phyloP scores from a whole-genome alignment of 2,113 vertebrate species.

The Indicator indicator region DNA sequence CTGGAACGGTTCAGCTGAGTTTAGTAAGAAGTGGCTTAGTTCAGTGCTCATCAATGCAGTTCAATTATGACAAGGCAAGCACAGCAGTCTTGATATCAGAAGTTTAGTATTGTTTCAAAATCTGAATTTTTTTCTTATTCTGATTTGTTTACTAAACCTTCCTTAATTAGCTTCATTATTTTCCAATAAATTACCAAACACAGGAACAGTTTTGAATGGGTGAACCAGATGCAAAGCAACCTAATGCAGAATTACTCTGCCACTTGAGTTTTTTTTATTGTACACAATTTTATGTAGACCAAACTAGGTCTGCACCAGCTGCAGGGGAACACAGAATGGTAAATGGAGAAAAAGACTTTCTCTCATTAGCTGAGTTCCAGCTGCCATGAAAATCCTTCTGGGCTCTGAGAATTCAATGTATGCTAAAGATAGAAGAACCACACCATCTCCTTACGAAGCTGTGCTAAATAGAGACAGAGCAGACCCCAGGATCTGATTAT shows the following conservation, averaged over 20 bases:
- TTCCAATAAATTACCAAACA: not conserved
- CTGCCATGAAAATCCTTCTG: not conserved
- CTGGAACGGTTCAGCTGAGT: not conserved
- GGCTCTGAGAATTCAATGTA: conserved; percentile 16
- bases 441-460: not conserved
- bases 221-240: not conserved
- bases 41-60: not conserved
- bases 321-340: not conserved
- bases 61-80: not conserved
- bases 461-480: not conserved
- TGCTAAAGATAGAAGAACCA: not conserved
- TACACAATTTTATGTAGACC: not conserved
- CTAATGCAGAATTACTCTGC: not conserved
- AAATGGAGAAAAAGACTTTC: not conserved
- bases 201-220: not conserved
- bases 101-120: not conserved
- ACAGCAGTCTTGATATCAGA: not conserved
- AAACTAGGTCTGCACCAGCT: not conserved
- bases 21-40: not conserved
- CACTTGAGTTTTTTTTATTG: not conserved
- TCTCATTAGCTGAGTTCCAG: conserved; percentile 37
- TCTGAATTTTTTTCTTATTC: not conserved
- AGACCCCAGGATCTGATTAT: conserved; percentile 20
- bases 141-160: not conserved
- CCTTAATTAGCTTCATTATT: not conserved